phyloP scores from a whole-genome alignment of 2,888 invertebrate species.

The Hyposoter didymator region DNA sequence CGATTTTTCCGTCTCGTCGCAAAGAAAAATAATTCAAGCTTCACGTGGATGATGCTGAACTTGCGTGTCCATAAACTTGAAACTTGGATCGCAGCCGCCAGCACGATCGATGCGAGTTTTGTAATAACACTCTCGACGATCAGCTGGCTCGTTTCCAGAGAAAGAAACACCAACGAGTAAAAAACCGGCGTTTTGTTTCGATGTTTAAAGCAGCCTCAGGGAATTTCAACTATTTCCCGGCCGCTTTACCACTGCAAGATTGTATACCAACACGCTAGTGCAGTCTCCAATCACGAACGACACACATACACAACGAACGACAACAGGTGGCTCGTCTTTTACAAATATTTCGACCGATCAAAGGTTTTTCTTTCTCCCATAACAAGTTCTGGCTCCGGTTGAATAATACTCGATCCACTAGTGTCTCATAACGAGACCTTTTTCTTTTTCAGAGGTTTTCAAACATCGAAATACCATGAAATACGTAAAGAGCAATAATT shows the following conservation, averaged over 20 bases:
- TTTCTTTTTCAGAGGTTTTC: background rate
- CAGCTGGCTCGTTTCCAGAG: slow-evolving; percentile 51
- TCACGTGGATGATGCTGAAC: background rate
- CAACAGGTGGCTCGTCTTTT: slow-evolving; percentile 36
- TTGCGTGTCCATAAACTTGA: slow-evolving; percentile 53
- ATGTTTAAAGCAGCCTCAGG: background rate
- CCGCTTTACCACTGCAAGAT: background rate
- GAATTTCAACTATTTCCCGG: slow-evolving; percentile 50
- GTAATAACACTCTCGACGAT: slow-evolving; percentile 27
- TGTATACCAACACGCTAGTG: background rate
- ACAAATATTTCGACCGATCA: background rate
- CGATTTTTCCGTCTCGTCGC: background rate
- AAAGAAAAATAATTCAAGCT: background rate
- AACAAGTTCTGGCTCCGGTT: background rate
- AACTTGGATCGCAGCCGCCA: slow-evolving; percentile 41
- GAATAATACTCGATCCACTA: background rate
- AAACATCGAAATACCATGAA: background rate
- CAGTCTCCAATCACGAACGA: slow-evolving; percentile 5
- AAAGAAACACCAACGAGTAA: slow-evolving; percentile 11
- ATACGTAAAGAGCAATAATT: background rate
- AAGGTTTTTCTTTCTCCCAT: slow-evolving; percentile 2
- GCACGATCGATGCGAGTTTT: slow-evolving; percentile 15
- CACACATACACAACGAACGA: background rate
- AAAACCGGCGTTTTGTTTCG: slow-evolving; percentile 19
- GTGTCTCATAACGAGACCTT: background rate